Evolutionary conservation across 2,888 invertebrate species (phyloP).

Genomic region (Lapara coniferarum): DNA sequence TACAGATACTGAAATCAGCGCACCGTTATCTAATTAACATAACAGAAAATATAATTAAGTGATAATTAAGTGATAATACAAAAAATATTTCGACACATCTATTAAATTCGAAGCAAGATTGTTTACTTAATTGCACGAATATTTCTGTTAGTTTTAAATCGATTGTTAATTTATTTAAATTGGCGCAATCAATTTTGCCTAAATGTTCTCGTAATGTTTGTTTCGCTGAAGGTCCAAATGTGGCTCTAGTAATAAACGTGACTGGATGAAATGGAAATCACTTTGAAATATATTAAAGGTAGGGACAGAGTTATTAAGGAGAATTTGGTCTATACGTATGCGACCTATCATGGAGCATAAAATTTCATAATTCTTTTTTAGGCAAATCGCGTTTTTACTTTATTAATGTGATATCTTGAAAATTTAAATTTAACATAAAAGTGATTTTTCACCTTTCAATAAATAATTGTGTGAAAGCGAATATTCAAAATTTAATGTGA

Average conservation of each 20-base stretch:
- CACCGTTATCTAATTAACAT: background rate
- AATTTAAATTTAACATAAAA: too few species aligned
- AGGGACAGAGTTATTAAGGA: background rate
- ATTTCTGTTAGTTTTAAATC: constrained; percentile 42
- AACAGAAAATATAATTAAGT: constrained; percentile 2
- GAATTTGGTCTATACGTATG: too few species aligned
- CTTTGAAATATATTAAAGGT: constrained; percentile 5
- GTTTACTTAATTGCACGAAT: constrained; percentile 40
- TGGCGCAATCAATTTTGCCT: constrained; percentile 49
- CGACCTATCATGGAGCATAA: too few species aligned
- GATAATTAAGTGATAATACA: background rate
- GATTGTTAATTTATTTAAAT: constrained; percentile 72
- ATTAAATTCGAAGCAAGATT: background rate
- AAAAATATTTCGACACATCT: constrained; percentile 13
- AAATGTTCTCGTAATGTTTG: constrained; percentile 46
- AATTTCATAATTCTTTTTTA: too few species aligned
- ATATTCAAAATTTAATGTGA: too few species aligned
- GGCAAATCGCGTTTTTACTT: too few species aligned
- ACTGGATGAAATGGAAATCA: constrained; percentile 13
- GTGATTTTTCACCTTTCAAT: too few species aligned
- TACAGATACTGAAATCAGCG: background rate
- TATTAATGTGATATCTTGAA: too few species aligned
- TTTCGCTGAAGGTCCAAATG: constrained; percentile 37
- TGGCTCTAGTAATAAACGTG: constrained; percentile 31
- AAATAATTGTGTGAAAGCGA: too few species aligned